Evolutionary conservation across 2,888 invertebrate species (phyloP).

Genomic region (Lymantria dispar): DNA sequence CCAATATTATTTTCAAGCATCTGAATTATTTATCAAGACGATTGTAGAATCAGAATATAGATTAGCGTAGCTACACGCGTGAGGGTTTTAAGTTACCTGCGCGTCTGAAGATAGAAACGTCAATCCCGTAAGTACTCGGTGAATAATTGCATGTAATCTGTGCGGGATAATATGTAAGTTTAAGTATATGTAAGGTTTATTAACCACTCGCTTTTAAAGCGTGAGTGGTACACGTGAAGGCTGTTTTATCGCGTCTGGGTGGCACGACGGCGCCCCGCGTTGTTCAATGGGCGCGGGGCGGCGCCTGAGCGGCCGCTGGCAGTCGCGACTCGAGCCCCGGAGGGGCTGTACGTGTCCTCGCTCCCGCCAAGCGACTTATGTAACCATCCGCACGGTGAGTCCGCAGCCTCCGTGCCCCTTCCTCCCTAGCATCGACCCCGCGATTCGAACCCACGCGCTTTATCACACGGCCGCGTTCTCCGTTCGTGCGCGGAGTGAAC

Average conservation of each 20-base stretch:
- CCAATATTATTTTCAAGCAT: not conserved
- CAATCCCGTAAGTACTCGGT: constrained; percentile 16
- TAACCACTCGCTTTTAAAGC: constrained; percentile 55
- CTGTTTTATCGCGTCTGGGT: constrained; percentile 70
- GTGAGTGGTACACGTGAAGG: constrained; percentile 66
- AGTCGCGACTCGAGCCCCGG: constrained; percentile 76
- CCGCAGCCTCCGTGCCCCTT: constrained; percentile 71
- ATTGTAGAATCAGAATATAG: not conserved
- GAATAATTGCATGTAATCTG: constrained; percentile 36
- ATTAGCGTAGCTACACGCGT: not conserved
- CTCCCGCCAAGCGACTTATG: constrained; percentile 72
- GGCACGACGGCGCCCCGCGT: constrained; percentile 53
- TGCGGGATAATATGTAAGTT: constrained; percentile 50
- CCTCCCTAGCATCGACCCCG: constrained; percentile 56
- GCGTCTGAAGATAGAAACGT: not conserved
- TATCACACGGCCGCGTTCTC: constrained; percentile 39
- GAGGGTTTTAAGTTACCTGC: not conserved
- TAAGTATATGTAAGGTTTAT: constrained; percentile 64
- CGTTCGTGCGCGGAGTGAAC: constrained; percentile 28
- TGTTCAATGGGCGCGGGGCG: constrained; percentile 73
- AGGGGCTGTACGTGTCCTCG: constrained; percentile 75
- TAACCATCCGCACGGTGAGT: constrained; percentile 80
- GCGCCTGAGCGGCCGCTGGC: constrained; percentile 59
- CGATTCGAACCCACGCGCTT: constrained; percentile 32
- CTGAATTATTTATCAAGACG: not conserved